Conservation (phyloP, 2,888 invertebrate genomes). For the Carcina quercana region DNA sequence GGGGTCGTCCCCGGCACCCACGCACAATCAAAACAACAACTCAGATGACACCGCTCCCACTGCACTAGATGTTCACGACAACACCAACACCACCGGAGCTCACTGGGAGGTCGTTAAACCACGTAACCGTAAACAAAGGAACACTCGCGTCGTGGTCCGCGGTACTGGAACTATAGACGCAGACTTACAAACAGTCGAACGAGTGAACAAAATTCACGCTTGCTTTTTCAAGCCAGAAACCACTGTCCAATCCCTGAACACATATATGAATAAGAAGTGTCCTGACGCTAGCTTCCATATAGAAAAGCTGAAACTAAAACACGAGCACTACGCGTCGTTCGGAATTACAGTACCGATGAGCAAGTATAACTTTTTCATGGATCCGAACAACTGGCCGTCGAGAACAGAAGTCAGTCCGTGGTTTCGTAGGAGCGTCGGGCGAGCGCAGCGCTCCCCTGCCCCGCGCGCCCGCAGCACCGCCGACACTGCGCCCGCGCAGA, state of each 20-base stretch:
- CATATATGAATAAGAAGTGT: conserved; percentile 3
- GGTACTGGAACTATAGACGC: background rate
- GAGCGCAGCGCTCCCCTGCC: conserved; percentile 1
- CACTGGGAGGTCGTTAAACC: background rate
- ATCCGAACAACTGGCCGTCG: conserved; percentile 6
- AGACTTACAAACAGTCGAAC: conserved; percentile 4
- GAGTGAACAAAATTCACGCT: conserved; percentile 4
- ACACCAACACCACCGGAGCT: background rate
- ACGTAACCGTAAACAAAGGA: background rate
- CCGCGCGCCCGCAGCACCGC: background rate
- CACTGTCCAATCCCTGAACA: background rate
- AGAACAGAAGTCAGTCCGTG: conserved; percentile 7
- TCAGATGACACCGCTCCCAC: background rate
- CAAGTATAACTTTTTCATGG: conserved; percentile 4
- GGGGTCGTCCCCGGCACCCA: too few relatives aligned
- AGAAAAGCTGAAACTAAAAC: conserved; percentile 5
- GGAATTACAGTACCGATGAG: conserved; percentile 4
- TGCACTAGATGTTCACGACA: too few relatives aligned
- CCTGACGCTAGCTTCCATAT: background rate
- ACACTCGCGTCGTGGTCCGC: background rate
- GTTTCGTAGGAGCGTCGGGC: conserved; percentile 6
- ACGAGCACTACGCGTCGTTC: conserved; percentile 6
- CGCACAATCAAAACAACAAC: conserved; percentile 12
- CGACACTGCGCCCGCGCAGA: background rate
- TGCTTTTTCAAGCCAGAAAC: conserved; percentile 5